Conservation (phyloP, 1,140 invertebrate genomes). For the Bursaphelenchus mucronatus region DNA sequence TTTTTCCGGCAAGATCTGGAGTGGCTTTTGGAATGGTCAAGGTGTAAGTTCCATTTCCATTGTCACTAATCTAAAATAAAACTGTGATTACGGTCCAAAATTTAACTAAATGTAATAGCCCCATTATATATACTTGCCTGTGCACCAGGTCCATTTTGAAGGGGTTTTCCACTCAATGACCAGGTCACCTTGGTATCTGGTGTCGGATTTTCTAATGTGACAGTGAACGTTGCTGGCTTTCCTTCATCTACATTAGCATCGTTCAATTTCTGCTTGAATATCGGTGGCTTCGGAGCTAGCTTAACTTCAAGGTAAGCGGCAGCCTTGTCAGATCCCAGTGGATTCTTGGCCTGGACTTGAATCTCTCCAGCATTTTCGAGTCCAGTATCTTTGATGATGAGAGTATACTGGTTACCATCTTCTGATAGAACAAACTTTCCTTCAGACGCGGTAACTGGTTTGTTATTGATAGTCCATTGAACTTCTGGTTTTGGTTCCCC, state of each 20-base stretch:
- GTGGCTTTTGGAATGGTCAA: no score
- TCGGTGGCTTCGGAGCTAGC: constrained; percentile 19
- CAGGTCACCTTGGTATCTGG: constrained; percentile 40
- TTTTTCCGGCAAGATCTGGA: constrained; percentile 10
- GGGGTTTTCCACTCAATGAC: constrained; percentile 44
- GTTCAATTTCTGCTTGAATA: constrained; percentile 26
- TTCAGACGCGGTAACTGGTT: not conserved
- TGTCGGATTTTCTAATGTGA: constrained; percentile 33
- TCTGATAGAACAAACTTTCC: not conserved
- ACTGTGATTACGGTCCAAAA: no score
- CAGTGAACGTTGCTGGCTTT: constrained; percentile 33
- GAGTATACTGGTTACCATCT: not conserved
- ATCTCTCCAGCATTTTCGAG: constrained; percentile 26
- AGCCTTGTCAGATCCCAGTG: constrained; percentile 31
- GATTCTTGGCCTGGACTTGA: constrained; percentile 40
- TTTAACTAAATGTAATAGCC: no score
- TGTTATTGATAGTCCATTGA: constrained; percentile 16
- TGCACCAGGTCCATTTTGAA: constrained; percentile 18
- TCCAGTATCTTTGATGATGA: constrained; percentile 10
- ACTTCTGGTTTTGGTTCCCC: constrained; percentile 19
- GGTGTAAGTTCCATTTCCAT: constrained; percentile 1
- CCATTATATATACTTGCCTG: not conserved
- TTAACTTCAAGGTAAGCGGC: constrained; percentile 36
- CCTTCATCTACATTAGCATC: constrained; percentile 40
- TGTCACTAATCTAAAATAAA: not conserved